Evolutionary conservation across 2,797 vertebrate species (phyloP), one percentile per base, ranked within the genome.

Genomic region (Lagorchestes hirsutus): DNA sequence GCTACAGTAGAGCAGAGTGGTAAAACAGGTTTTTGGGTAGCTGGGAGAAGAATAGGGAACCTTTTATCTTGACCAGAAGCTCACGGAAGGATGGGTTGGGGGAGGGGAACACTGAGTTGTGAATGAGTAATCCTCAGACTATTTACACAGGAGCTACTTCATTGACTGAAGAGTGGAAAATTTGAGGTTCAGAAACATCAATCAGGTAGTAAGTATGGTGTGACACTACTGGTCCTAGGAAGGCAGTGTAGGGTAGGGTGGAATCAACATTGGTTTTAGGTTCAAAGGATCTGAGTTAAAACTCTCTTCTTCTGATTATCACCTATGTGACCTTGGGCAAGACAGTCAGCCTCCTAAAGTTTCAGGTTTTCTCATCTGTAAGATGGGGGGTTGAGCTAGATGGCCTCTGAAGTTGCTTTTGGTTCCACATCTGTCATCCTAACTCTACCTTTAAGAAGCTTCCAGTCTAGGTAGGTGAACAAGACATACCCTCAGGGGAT

Each of bases 11-110:
- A 94, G 95, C 93, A 96, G 90, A 97, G 98, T 92, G 46, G 98
- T 96, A 96, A 96, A 98, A 98, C 98, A 97, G 98, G 98, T 98
- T 98, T 97, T 92, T 27, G 5, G 40, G 95, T 93, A 93, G 96
- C 93, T 92, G n/a, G 4, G 96, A 93, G 95, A 95, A 97, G 92
- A 97, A 97, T 90, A 95, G 93, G 90, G 82, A 93, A 91, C 92
- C 90, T 97, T 96, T 90, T 96, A 92, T 58, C 18, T 87, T 96
- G 91, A 82, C 18, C 59, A 93, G 94, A 67, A 92, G 90, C 56
- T 94, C 54, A 54, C 1, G 91, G 24, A 52, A 82, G 31, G 12
- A 0, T 54, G 2, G 16, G 56, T 11, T 54, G 59, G 46, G n/a
- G 92, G 74, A 82, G 9, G 50, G 55, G 54, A 46, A 24, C 91